Base-by-base conservation (phyloP, 1,140 invertebrate genomes). In the Meloidogyne floridensis region DNA sequence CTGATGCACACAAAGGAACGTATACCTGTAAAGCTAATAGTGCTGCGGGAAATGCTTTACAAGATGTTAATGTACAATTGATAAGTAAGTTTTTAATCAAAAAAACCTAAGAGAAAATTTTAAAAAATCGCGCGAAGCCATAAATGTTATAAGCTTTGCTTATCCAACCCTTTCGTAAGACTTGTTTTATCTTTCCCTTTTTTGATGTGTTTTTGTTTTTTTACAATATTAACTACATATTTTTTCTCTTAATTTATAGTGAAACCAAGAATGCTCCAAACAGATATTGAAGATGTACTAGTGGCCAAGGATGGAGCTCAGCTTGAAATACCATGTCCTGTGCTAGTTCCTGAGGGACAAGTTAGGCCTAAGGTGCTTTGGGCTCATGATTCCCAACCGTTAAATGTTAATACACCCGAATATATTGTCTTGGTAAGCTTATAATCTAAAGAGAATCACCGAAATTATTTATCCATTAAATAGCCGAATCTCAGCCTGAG, bases 1-100 rank as follows among this genome's bases (percentile, higher is more conserved):
- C 76, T 70, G 82, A 83, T 13, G 73, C 79, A 13, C 88, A 92
- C 80, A 89, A 90, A 77, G 92, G 91, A 51, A 87, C 90, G 6
- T 92, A 92, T 82, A 86, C 89, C 0, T 92, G 92, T 87, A 75
- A 87, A 9, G 92, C 92, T 1, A 84, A 83, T 43, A 92, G 91
- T 85, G 86, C 90, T 42, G 92, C 90, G 18, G 92, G 92, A 9
- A 91, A 91, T 81, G 89, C 91, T 7, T 90, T 91, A 0, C 87
- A 90, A 73, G 82, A 86, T 53, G 87, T 91, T 10, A 86, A 87
- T 65, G 80, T 92, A 1, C 87, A 90, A 80, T 88, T 92, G 10
- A 90, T 91, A 84, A 91, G 91, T 92, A 47, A 74, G 81, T 18
- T 20, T 18, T 0, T 54, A 18, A 2, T 75, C 10, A 53, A 47